phyloP scores from a whole-genome alignment of 2,888 invertebrate genomes.

The Brassicogethes aeneus region DNA sequence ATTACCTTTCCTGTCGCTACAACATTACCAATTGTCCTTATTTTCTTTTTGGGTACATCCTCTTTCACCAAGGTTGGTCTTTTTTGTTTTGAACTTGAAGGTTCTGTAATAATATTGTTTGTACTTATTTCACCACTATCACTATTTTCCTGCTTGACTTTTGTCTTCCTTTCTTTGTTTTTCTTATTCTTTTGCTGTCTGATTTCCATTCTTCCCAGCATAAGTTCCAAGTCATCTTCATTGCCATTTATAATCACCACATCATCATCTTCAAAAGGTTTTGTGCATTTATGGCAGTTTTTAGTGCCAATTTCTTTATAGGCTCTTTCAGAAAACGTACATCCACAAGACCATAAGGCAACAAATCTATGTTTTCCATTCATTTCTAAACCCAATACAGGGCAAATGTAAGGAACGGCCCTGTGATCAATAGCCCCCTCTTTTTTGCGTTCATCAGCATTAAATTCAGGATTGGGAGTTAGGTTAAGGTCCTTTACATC shows the following conservation, averaged over 20 bases:
- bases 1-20: conserved; percentile 28
- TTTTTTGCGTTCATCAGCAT: conserved; percentile 69
- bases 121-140: too few relatives aligned
- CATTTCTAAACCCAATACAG: conserved; percentile 92
- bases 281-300: conserved; percentile 67
- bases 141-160: too few relatives aligned
- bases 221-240: conserved; percentile 63
- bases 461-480: conserved; percentile 75
- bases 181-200: conserved; percentile 60
- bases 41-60: conserved; percentile 17
- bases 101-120: too few relatives aligned
- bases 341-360: conserved; percentile 88
- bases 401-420: conserved; percentile 85
- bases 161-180: conserved; percentile 52
- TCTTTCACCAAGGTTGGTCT: conserved; percentile 10
- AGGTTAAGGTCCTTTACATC: conserved; percentile 84
- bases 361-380: conserved; percentile 84
- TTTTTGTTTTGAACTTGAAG: conserved; percentile 8
- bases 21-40: conserved; percentile 23
- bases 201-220: conserved; percentile 56
- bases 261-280: conserved; percentile 67
- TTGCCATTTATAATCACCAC: conserved; percentile 81
- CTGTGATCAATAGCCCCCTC: conserved; percentile 66
- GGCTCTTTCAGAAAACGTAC: conserved; percentile 92
- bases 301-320: conserved; percentile 76